phyloP scores from a whole-genome alignment of 2,888 invertebrate genomes.

The Saturnia japonica region DNA sequence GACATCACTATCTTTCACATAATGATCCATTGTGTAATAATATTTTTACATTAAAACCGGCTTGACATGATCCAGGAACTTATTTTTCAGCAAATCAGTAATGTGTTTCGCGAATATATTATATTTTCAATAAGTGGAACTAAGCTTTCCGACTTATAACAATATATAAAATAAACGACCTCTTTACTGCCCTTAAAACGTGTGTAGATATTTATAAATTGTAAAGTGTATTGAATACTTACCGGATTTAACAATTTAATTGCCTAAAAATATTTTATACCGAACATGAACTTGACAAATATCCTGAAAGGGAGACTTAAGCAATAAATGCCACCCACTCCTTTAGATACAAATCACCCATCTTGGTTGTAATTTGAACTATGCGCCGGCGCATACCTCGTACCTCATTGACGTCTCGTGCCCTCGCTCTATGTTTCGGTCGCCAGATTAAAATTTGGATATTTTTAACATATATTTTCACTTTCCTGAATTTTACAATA shows the following conservation, averaged over 20 bases:
- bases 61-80: too few species aligned
- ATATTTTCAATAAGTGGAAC: too few species aligned
- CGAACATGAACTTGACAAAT: conserved; percentile 14
- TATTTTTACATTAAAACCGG: too few species aligned
- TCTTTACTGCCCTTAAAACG: neutral
- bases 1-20: too few species aligned
- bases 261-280: conserved; percentile 10
- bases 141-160: neutral
- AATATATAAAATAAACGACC: neutral
- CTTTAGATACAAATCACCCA: conserved; percentile 56
- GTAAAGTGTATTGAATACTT: neutral
- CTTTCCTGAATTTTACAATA: too few species aligned
- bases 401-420: conserved; percentile 23
- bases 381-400: conserved; percentile 42
- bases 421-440: neutral
- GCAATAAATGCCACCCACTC: conserved; percentile 35
- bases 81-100: too few species aligned
- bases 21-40: too few species aligned
- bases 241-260: conserved; percentile 11
- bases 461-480: neutral
- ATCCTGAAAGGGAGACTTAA: conserved; percentile 6
- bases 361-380: conserved; percentile 50
- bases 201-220: neutral
- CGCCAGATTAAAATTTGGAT: neutral
- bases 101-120: too few species aligned